Base-by-base conservation (phyloP, 2,888 invertebrate genomes). In the Zele albiditarsus region DNA sequence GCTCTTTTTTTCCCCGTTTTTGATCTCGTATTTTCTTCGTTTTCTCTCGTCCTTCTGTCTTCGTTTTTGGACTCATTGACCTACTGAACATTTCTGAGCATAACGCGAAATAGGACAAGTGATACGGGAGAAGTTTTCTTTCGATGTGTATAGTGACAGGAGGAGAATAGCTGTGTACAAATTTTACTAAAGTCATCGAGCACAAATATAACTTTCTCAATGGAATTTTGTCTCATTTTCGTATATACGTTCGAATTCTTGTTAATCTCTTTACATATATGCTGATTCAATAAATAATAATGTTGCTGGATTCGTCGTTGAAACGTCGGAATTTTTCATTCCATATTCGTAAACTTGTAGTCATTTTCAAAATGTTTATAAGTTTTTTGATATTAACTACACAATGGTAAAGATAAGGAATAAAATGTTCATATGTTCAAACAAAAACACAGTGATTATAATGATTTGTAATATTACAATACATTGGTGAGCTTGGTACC, bases 71-170 rank as follows among this genome's bases (percentile, higher is more conserved):
- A 58, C 67, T 73, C 67, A 73, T 75, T 78, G 76, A 77, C 77
- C 76, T 74, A 80, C 63, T 77, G 76, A 80, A 78, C 77, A 53
- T 20, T 68, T 23, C 27, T 67, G 46, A 60, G 38, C 28, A 65
- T 53, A 23, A 57, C 46, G 68, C 68, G 63, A 74, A 69, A 69
- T 74, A 63, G 68, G 58, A 68, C 73, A 68, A 73, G 33, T 63
- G 53, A 68, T 74, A 74, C 49, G 73, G 28, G 68, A 53, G 63
- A 74, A 74, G 31, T 74, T 74, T 63, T 74, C 53, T 5, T 8
- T 23, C n/a, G n/a, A 1, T 28, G 53, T 28, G 14, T 14, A 27
- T 3, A n/a, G 31, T 23, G 23, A n/a, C 16, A 46, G 16, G 3
- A 42, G 25, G 16, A 42, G n/a, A 66, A n/a, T 38, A 65, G 31